Percentiles rank a stretch among this genome's conserved stretches.
Evolutionary conservation across 2,797 vertebrate species (phyloP).

Genomic region (Typhlichthys subterraneus): DNA sequence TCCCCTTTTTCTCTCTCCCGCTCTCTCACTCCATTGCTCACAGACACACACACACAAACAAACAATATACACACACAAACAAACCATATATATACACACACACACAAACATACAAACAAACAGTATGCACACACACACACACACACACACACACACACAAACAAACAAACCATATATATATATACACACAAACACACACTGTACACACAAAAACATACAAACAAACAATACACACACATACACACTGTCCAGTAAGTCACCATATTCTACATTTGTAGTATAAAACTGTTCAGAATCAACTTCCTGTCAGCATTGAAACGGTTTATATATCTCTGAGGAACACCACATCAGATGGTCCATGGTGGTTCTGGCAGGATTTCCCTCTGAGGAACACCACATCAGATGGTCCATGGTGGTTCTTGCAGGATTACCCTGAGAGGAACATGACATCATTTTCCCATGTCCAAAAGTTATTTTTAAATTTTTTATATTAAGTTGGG

Average conservation of each 20-base stretch:
- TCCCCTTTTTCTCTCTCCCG: not conserved
- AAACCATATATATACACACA: not conserved
- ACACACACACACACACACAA: too few relatives aligned
- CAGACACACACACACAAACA: too few relatives aligned
- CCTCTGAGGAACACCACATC: conserved; percentile 1
- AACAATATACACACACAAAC: too few relatives aligned
- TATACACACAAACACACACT: too few relatives aligned
- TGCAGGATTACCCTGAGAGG: not conserved
- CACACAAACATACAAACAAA: not conserved
- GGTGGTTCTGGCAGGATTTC: too few relatives aligned
- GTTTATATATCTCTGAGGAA: conserved; percentile 3
- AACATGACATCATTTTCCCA: conserved; percentile 2
- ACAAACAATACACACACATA: not conserved
- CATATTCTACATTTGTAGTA: conserved; percentile 15
- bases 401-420: conserved; percentile 11
- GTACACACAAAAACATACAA: too few relatives aligned
- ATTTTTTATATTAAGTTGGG: too few relatives aligned
- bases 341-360: not conserved
- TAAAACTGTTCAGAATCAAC: conserved; percentile 11
- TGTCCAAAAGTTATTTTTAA: not conserved
- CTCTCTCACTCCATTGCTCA: not conserved
- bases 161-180: too few relatives aligned
- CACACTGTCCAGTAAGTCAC: conserved; percentile 9
- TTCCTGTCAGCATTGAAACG: conserved; percentile 28
- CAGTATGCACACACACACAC: too few relatives aligned